A percentile compares a stretch with the other conserved stretches of the same genome.
These are phyloP conservation scores for Rhopalosiphum padi DNA, from an alignment of 1,140 invertebrate genomes.

Conservation along the genomic window DNA sequence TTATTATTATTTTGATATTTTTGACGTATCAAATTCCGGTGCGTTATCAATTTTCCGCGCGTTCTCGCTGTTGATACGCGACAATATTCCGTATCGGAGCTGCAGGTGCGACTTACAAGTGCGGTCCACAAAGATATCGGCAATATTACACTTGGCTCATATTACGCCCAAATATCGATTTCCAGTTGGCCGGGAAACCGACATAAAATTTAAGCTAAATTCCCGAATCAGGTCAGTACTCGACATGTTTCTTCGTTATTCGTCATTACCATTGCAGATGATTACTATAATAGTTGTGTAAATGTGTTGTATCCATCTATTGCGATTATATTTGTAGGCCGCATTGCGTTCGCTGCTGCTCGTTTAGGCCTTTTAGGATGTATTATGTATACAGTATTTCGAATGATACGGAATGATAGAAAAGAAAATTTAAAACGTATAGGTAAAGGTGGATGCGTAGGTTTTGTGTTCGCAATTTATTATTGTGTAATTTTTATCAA, in stretches of 20 bases:
- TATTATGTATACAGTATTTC: background rate
- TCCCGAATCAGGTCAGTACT: slow-evolving; percentile 9
- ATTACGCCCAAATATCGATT: slow-evolving; percentile 56
- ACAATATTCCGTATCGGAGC: background rate
- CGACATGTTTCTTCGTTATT: background rate
- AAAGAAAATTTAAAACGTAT: background rate
- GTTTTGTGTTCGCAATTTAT: background rate
- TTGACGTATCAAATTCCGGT: background rate
- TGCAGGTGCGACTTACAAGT: background rate
- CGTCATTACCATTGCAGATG: background rate
- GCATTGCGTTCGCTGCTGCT: background rate
- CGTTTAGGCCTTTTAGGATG: background rate
- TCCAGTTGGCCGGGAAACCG: slow-evolving; percentile 45
- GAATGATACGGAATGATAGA: background rate
- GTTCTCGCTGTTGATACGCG: background rate
- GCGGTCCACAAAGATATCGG: background rate
- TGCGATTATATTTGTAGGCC: background rate
- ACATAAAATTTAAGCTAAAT: slow-evolving; percentile 46
- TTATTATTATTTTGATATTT: slow-evolving; percentile 11
- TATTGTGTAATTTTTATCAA: background rate
- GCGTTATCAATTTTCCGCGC: background rate
- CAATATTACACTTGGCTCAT: background rate
- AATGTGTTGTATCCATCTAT: background rate
- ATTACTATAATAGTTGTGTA: background rate
- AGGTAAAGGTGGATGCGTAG: background rate